Base-by-base conservation (phyloP, 2,113 vertebrate genomes). In the Calidris pygmaea region DNA sequence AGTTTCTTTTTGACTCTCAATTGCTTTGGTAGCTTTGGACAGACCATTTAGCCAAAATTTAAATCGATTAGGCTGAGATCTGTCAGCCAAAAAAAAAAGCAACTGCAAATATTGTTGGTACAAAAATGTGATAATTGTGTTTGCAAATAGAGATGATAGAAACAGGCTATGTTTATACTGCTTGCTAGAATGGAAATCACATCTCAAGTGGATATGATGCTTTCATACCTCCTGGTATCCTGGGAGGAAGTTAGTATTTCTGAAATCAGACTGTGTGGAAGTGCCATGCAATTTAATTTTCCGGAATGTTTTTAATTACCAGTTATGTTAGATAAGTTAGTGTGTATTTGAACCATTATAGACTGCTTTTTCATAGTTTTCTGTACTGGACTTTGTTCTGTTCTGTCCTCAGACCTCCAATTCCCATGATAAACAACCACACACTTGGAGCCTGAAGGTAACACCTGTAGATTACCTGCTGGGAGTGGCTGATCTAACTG, bases 381-480 rank as follows among this genome's bases (percentile, higher is more conserved):
- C 70, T 41, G 32, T 68, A 15, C 72, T 79, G 79, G 45, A 75
- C 32, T 96, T 62, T 87, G 24, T 91, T 97, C 53, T 84, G 2
- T 95, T 96, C 67, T 94, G 55, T 85, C 94, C 70, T 75, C 95
- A 94, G 94, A 89, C 88, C 27, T 89, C 97, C 32, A 98, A 96
- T 70, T 93, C 80, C 8, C 83, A 50, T 3, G 98, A 97, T 4
- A 78, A 98, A 19, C 95, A 96, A 3, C 95, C 96, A 1, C 95
- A 90, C 29, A 97, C 96, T 3, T 98, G 98, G 96, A 98, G 97
- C 89, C 98, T 99, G 98, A 99, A 99, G 87, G 98, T 99, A 63
- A 99, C 98, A 3, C 99, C 99, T 6, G 98, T 99, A 1, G 99
- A 99, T 97, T 99, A 99, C 98, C 98, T 99, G 77, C 98, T 99